Evolutionary conservation across 2,797 vertebrate species (phyloP).

Genomic region (Spheniscus humboldti): DNA sequence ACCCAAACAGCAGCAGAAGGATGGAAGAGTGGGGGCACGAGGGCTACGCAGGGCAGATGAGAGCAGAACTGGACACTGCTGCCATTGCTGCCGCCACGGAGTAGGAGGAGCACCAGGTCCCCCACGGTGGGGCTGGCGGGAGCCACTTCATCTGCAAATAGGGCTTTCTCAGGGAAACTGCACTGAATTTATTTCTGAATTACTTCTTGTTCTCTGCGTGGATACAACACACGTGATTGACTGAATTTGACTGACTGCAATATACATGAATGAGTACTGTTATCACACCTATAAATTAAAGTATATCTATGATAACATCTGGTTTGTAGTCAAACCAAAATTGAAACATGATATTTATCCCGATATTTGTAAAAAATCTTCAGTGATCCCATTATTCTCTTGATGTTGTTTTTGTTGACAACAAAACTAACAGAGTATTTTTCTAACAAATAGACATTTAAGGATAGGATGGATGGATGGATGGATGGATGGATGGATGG

Average conservation of each 20-base stretch:
- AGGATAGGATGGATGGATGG: not conserved
- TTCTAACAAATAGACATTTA: not conserved
- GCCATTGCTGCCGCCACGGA: not conserved
- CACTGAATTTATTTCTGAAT: not conserved
- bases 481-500: not conserved
- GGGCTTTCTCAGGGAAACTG: not conserved
- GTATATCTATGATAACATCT: not conserved
- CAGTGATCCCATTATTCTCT: not conserved
- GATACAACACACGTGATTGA: not conserved
- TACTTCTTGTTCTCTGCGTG: not conserved
- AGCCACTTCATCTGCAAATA: not conserved
- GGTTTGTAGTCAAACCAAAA: not conserved
- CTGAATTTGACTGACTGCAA: not conserved
- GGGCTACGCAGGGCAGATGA: not conserved
- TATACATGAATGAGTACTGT: not conserved
- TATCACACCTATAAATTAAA: not conserved
- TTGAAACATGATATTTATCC: not conserved
- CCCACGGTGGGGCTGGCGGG: not conserved
- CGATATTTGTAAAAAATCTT: not conserved
- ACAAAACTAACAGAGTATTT: not conserved
- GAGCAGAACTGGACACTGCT: fast-evolving
- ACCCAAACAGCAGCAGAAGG: not conserved
- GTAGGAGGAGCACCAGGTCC: not conserved
- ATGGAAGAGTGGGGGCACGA: fast-evolving
- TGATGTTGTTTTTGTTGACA: not conserved